Base-by-base conservation (phyloP, 2,797 vertebrate genomes). In the Manis pentadactyla region DNA sequence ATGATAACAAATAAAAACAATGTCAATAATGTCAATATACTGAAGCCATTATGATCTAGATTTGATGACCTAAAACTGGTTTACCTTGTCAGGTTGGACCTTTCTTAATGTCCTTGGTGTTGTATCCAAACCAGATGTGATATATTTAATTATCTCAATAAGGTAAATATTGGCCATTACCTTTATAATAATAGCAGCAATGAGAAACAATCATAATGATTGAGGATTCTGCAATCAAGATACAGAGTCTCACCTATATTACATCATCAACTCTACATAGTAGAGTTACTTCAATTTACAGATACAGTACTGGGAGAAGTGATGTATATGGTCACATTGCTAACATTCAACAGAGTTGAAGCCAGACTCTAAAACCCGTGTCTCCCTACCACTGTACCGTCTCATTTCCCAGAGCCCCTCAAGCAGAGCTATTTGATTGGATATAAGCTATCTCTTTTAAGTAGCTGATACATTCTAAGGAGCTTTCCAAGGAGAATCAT, bases 271-370 rank as follows among this genome's bases (percentile, higher is more conserved):
- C 49, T 91, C 46, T 46, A 46, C 46, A 46, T 46, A 34, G 13
- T 13, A 7, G 31, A 42, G 10, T 63, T 69, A 59, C 23, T 34
- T 85, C 27, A 39, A 23, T 90, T 91, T 81, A 51, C 6, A 77
- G 55, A 57, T 69, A 46, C 27, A 73, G 39, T 49, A 46, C 18
- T 90, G 82, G 83, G 86, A 95, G 83, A 96, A 25, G 51, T 92
- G 46, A 86, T 93, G 55, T n/a, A 4, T 87, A 13, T 77, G 51
- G 21, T 74, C 83, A 93, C 74, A 94, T 49, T 63, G 93, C 19
- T 79, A 81, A 71, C 7, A 63, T 4, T 7, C 4, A 29, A 18
- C 46, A 71, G 21, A 82, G n/a, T 9, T 68, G 37, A 5, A 84
- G 81, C 6, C 81, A 79, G 84, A 86, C 34, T 14, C 37, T 55